A percentile compares a stretch with the other conserved stretches of the same genome.
Conservation (phyloP, 2,888 invertebrate species). For the Trichopria drosophilae region DNA sequence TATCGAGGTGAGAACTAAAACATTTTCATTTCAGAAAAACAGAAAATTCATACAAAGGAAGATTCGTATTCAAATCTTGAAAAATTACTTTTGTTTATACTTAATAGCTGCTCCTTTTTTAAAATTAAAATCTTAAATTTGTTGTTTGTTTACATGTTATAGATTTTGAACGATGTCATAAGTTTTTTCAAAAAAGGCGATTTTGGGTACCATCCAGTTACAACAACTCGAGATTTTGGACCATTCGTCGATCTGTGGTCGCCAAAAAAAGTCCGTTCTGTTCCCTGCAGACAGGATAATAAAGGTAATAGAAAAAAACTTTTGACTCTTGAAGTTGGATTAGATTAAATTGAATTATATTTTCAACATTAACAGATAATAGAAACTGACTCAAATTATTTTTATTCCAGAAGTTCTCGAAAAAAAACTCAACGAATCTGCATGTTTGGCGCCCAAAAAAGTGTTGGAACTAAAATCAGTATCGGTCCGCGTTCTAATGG, state of each 20-base stretch:
- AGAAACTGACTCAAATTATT: no score
- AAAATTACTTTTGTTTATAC: no score
- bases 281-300: constrained; percentile 45
- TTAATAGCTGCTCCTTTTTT: no score
- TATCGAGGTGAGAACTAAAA: constrained; percentile 58
- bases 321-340: no score
- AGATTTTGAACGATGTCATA: constrained; percentile 63
- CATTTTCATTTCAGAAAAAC: constrained; percentile 11
- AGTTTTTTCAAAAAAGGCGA: constrained; percentile 60
- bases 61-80: no score
- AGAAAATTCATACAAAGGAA: constrained; percentile 14
- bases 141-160: no score
- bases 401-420: no score
- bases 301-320: constrained; percentile 34
- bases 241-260: constrained; percentile 72
- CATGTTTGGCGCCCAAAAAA: no score
- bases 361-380: no score
- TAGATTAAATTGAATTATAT: no score
- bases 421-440: no score
- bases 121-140: neutral
- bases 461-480: constrained; percentile 48
- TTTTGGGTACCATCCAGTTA: constrained; percentile 48
- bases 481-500: constrained; percentile 42
- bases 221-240: constrained; percentile 36
- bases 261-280: constrained; percentile 65